phyloP scores from a whole-genome alignment of 2,797 vertebrate species.

The Malurus leucopterus region DNA sequence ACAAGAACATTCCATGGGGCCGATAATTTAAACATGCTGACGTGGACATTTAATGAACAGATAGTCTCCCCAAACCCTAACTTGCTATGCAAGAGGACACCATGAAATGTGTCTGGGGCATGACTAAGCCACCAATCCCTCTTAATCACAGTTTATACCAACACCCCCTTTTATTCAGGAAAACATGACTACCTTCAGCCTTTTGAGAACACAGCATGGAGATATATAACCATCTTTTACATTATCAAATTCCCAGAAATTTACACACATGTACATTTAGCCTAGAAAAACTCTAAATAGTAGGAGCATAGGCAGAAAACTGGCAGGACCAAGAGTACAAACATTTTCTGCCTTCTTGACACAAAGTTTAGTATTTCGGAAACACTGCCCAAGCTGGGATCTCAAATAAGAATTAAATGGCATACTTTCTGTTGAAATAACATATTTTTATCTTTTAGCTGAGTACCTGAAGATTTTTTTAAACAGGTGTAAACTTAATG shows the following conservation, averaged over 20 bases:
- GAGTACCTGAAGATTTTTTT: background rate
- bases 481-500: background rate
- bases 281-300: background rate
- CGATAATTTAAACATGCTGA: background rate
- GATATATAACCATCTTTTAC: background rate
- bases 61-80: background rate
- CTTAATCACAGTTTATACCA: background rate
- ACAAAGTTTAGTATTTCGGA: background rate
- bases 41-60: background rate
- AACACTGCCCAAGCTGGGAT: background rate
- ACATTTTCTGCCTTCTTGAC: background rate
- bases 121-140: background rate
- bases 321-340: background rate
- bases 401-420: background rate
- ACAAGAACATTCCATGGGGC: background rate
- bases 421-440: background rate
- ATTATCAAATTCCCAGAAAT: background rate
- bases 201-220: background rate
- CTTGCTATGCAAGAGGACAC: rapidly evolving
- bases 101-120: background rate
- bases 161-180: background rate
- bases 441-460: background rate
- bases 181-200: background rate
- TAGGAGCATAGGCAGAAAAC: background rate
- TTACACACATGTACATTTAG: background rate